These are phyloP conservation scores for Dermolepida albohirtum DNA, from an alignment of 2,888 invertebrate species.

Conservation along the genomic window DNA sequence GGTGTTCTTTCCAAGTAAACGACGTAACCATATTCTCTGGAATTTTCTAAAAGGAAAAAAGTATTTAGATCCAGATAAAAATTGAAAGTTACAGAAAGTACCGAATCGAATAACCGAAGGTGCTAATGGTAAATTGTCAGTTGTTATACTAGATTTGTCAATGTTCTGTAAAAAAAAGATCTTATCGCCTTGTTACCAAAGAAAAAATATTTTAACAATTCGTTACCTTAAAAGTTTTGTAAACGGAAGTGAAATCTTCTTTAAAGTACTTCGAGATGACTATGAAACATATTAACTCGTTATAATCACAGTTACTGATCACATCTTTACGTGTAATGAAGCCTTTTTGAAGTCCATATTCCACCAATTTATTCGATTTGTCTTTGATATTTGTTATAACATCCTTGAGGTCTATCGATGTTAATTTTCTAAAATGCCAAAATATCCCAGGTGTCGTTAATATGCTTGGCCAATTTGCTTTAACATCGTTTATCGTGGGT, in stretches of 20 bases:
- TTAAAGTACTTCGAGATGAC: constrained; percentile 40
- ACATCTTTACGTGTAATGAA: not conserved
- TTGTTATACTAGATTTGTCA: constrained; percentile 1
- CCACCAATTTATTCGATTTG: constrained; percentile 1
- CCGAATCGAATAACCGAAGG: constrained; percentile 11
- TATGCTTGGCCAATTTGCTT: constrained; percentile 30
- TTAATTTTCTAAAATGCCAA: constrained; percentile 34
- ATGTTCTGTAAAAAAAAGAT: not conserved
- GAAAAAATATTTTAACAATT: no score
- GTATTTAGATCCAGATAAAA: not conserved
- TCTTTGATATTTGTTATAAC: constrained; percentile 10
- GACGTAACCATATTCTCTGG: constrained; percentile 7
- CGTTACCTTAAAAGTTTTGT: not conserved
- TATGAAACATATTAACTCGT: constrained; percentile 12
- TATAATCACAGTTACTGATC: not conserved
- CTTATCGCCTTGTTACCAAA: no score
- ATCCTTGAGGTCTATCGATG: constrained; percentile 21
- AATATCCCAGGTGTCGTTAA: constrained; percentile 27
- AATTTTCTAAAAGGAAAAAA: constrained; percentile 4
- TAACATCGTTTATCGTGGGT: constrained; percentile 31
- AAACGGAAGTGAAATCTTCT: constrained; percentile 32
- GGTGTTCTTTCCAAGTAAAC: constrained; percentile 16
- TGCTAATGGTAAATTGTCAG: not conserved
- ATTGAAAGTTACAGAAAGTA: not conserved
- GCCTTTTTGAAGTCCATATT: constrained; percentile 7